A percentile compares a stretch with the other conserved stretches of the same genome.
phyloP scores from a whole-genome alignment of 2,113 vertebrate genomes.

The Gymnogyps californianus region DNA sequence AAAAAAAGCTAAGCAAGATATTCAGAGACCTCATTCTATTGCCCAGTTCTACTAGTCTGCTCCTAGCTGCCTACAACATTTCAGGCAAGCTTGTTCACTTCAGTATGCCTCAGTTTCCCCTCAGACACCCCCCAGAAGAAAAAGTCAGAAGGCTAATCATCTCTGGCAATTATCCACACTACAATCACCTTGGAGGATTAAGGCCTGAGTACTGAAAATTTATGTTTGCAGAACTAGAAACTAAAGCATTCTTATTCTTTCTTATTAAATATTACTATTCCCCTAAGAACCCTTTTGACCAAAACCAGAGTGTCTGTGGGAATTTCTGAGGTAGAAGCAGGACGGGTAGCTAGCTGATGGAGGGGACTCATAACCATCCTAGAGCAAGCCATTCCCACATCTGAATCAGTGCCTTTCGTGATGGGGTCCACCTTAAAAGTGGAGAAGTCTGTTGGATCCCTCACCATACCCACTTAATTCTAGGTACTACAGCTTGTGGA shows the following conservation, averaged over 20 bases:
- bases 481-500: not conserved
- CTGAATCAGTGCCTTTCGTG: not conserved
- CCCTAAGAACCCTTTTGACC: not conserved
- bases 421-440: not conserved
- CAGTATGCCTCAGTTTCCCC: not conserved
- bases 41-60: not conserved
- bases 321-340: fast-evolving
- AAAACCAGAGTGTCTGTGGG: not conserved
- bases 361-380: not conserved
- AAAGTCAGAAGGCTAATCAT: not conserved
- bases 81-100: not conserved
- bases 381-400: not conserved
- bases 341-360: not conserved
- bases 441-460: not conserved
- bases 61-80: not conserved
- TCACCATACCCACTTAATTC: not conserved
- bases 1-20: not conserved
- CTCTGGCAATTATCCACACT: not conserved
- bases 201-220: not conserved
- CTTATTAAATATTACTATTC: not conserved
- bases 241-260: not conserved
- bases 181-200: not conserved
- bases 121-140: not conserved
- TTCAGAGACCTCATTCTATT: not conserved
- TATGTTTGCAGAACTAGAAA: not conserved